Percentiles rank a stretch among this genome's conserved stretches.
Evolutionary conservation across 2,113 vertebrate species (phyloP).

Genomic region (Cettia cetti): DNA sequence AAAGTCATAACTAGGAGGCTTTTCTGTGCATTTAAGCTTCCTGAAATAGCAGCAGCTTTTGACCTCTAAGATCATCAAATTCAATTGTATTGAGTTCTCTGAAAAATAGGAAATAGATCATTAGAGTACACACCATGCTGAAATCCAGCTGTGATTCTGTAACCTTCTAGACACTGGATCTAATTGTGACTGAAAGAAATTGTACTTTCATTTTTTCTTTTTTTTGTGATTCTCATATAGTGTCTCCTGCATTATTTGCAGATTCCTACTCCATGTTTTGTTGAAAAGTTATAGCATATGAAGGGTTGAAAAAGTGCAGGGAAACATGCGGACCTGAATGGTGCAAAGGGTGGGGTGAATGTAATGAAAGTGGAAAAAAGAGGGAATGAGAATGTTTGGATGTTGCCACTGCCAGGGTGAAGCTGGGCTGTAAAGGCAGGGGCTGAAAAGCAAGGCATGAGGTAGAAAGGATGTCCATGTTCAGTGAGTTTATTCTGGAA

Average conservation of each 20-base stretch:
- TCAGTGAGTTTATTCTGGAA: neutral
- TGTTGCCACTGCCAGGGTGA: neutral
- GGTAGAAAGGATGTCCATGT: neutral
- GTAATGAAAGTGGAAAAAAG: neutral
- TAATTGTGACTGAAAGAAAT: neutral
- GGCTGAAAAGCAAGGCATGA: neutral
- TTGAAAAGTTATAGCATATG: neutral
- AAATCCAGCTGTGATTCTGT: constrained; percentile 16
- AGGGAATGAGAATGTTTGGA: neutral
- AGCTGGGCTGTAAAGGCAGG: neutral
- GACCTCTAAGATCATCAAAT: neutral
- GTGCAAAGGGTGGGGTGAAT: neutral
- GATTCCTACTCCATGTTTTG: neutral
- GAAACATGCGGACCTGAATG: neutral
- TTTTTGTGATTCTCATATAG: neutral
- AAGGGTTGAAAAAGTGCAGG: neutral
- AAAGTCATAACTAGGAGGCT: neutral
- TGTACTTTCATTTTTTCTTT: neutral
- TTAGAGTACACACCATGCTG: neutral
- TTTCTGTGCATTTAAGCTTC: neutral
- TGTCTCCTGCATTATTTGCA: neutral
- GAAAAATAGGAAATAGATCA: constrained; percentile 16
- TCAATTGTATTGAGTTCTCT: neutral
- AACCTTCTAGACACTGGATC: neutral
- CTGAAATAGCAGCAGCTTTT: neutral